Percentiles rank a stretch among this genome's conserved stretches.
Conservation (phyloP, 2,888 invertebrate species). For the Lasiommata megera region DNA sequence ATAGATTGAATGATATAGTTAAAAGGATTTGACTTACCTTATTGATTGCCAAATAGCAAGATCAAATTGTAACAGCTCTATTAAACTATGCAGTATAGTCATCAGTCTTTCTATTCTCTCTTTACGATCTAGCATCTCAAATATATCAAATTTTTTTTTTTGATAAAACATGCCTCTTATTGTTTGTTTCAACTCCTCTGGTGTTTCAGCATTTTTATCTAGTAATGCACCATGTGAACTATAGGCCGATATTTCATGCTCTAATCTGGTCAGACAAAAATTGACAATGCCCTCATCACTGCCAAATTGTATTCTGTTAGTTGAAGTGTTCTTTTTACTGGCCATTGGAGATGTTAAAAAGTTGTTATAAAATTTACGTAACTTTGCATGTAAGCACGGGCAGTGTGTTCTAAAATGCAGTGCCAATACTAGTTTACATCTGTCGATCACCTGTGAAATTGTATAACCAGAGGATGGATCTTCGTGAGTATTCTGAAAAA, state of each 20-base stretch:
- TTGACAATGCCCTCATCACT: slow-evolving; percentile 59
- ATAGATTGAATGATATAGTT: no score
- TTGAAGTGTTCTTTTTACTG: slow-evolving; percentile 54
- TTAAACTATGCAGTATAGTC: slow-evolving; percentile 69
- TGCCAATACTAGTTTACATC: slow-evolving; percentile 59
- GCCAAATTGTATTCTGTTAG: slow-evolving; percentile 56
- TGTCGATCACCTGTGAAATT: slow-evolving; percentile 50
- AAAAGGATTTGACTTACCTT: slow-evolving; percentile 36
- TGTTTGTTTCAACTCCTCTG: slow-evolving; percentile 57
- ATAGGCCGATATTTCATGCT: slow-evolving; percentile 57
- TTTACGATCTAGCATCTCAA: slow-evolving; percentile 54
- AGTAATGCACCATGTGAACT: slow-evolving; percentile 59
- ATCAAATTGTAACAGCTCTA: slow-evolving; percentile 79
- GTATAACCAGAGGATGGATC: slow-evolving; percentile 51
- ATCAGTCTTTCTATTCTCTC: slow-evolving; percentile 76
- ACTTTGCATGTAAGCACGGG: slow-evolving; percentile 45
- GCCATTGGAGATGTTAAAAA: slow-evolving; percentile 63
- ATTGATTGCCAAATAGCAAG: slow-evolving; percentile 79
- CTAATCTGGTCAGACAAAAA: slow-evolving; percentile 65
- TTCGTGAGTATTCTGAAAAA: slow-evolving; percentile 71
- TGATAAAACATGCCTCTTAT: slow-evolving; percentile 65
- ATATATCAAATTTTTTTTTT: slow-evolving; percentile 67
- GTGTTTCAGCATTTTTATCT: slow-evolving; percentile 55
- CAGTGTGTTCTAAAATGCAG: slow-evolving; percentile 63
- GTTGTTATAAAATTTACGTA: slow-evolving; percentile 57